Conservation (phyloP, 2,888 invertebrate genomes). For the Chaetogeoica ovagalla region DNA sequence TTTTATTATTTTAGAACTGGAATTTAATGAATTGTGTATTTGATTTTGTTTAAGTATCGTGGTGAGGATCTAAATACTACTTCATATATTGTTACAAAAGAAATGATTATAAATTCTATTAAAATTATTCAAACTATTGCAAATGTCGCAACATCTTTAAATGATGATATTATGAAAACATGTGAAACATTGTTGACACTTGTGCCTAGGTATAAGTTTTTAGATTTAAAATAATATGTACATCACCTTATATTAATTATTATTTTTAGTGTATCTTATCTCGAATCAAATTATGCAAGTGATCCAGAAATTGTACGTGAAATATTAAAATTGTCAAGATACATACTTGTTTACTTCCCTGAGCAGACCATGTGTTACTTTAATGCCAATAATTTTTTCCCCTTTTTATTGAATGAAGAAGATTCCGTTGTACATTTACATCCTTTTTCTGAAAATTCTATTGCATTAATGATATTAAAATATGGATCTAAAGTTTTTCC, state of each 20-base stretch:
- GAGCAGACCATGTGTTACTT: conserved; percentile 50
- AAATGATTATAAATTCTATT: conserved; percentile 35
- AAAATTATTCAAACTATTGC: conserved; percentile 46
- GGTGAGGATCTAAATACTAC: conserved; percentile 29
- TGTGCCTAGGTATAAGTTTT: conserved; percentile 22
- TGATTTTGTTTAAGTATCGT: conserved; percentile 28
- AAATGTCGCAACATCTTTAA: conserved; percentile 36
- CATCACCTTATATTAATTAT: conserved; percentile 1
- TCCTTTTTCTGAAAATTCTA: conserved; percentile 45
- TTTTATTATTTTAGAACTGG: neutral
- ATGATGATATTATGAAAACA: conserved; percentile 41
- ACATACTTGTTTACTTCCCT: conserved; percentile 37
- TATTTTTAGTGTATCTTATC: conserved; percentile 39
- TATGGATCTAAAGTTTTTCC: conserved; percentile 39
- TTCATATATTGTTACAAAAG: conserved; percentile 32
- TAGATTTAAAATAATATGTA: neutral
- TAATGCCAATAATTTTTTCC: conserved; percentile 46
- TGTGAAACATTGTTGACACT: conserved; percentile 46
- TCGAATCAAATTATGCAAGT: conserved; percentile 43
- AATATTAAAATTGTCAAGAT: conserved; percentile 43
- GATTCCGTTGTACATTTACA: conserved; percentile 45
- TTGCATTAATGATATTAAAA: conserved; percentile 45
- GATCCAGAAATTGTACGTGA: conserved; percentile 39
- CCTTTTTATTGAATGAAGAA: conserved; percentile 27
- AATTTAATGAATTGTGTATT: neutral